Percentiles rank a stretch among this genome's conserved stretches.
phyloP scores from a whole-genome alignment of 2,113 vertebrate species.

The Mesocricetus auratus region DNA sequence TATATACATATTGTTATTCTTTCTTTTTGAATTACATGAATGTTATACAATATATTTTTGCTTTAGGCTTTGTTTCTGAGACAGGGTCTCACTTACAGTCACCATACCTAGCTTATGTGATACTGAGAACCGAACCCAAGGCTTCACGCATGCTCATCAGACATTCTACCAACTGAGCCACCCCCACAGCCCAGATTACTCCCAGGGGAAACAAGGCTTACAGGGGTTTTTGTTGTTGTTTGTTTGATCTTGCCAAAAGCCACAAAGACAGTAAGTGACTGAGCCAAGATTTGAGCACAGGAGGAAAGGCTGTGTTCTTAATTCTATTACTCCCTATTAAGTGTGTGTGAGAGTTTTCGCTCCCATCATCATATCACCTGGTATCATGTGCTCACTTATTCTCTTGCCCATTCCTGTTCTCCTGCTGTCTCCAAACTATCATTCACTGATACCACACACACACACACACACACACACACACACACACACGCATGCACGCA shows the following conservation, averaged over 20 bases:
- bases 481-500: background rate
- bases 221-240: background rate
- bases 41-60: background rate
- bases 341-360: background rate
- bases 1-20: background rate
- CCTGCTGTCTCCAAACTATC: background rate
- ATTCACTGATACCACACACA: background rate
- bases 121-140: background rate
- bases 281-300: background rate
- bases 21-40: background rate
- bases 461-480: background rate
- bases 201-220: background rate
- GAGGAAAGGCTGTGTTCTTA: background rate
- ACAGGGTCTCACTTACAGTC: background rate
- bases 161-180: background rate
- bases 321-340: background rate
- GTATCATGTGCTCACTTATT: background rate
- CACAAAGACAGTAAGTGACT: background rate
- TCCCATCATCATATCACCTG: background rate
- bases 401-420: background rate
- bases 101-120: background rate
- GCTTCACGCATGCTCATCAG: background rate
- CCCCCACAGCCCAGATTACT: background rate
- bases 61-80: background rate
- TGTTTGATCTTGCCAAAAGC: conserved; percentile 3